Evolutionary conservation across 2,797 vertebrate species (phyloP), one percentile per base, ranked within the genome.

Genomic region (Pangasius krempfi): DNA sequence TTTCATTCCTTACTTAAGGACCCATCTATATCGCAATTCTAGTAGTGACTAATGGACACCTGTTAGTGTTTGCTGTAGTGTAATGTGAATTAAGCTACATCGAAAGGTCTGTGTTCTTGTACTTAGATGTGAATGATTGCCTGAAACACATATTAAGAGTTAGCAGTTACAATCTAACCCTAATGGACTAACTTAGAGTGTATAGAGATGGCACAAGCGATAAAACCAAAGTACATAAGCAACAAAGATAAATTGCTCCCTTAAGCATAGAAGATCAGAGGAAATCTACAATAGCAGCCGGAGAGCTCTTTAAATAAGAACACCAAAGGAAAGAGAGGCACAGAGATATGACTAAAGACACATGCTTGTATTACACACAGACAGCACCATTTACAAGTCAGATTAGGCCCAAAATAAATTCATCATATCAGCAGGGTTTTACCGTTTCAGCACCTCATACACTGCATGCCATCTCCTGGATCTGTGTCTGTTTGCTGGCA

Each of bases 351-450:
- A 33, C 30, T 56, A 30, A 56, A 80, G n/a, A 9, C 25, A 58
- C 52, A 40, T 58, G 87, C 85, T 91, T 89, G 73, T 90, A 89
- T 90, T 90, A 87, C 86, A 85, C 58, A 52, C 27, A 75, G 50
- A 88, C 86, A 88, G 89, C 84, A 88, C 75, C 68, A 89, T 62
- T 87, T 72, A 83, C 58, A 87, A 78, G 47, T 88, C 70, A 89
- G 72, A 88, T 85, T 91, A 60, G 73, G 52, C 62, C 86, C 75
- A 82, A 91, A 91, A 90, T 91, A 88, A 92, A 91, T 84, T 50
- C 70, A 60, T 84, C 80, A 75, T 79, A 81, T 90, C 82, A 88
- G 72, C 87, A 92, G 81, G 73, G 89, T 86, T 90, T 91, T 86
- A 84, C 50, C 27, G 81, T 91, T 91, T 87, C 89, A 86, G 79